phyloP scores from a whole-genome alignment of 2,888 invertebrate genomes.

The Idaea aversata region DNA sequence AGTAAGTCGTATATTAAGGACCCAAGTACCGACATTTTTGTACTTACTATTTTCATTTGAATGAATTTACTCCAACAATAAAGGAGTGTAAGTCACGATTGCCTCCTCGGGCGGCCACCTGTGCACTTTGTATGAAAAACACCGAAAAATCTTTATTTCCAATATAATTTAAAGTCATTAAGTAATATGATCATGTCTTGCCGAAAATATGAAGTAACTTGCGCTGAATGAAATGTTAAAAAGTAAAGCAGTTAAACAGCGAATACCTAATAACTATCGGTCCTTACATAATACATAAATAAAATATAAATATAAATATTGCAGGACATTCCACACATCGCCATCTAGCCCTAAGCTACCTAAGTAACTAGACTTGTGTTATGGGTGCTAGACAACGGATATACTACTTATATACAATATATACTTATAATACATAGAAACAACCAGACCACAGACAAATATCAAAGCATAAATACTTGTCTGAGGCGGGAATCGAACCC shows the following conservation, averaged over 20 bases:
- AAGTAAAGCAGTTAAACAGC: not conserved
- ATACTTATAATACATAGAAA: too few species aligned
- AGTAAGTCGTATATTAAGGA: not conserved
- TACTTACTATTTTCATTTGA: conserved; percentile 55
- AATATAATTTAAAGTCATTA: conserved; percentile 58
- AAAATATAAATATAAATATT: too few species aligned
- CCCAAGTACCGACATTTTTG: conserved; percentile 27
- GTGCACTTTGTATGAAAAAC: conserved; percentile 56
- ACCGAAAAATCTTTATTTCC: conserved; percentile 50
- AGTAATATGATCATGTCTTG: conserved; percentile 50
- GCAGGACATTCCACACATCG: too few species aligned
- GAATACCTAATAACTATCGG: not conserved
- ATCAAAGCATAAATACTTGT: too few species aligned
- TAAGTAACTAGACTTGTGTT: too few species aligned
- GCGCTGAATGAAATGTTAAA: not conserved
- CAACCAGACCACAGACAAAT: too few species aligned
- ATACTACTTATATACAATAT: too few species aligned
- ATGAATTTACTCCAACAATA: conserved; percentile 53
- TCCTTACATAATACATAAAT: too few species aligned
- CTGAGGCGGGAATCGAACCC: too few species aligned
- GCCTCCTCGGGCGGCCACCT: conserved; percentile 68
- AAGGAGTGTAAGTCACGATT: conserved; percentile 70
- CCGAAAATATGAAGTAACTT: conserved; percentile 40
- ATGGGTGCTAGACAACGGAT: too few species aligned
- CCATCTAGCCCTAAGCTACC: too few species aligned